phyloP scores from a whole-genome alignment of 2,797 vertebrate genomes.

The Leptoclinus maculatus region DNA sequence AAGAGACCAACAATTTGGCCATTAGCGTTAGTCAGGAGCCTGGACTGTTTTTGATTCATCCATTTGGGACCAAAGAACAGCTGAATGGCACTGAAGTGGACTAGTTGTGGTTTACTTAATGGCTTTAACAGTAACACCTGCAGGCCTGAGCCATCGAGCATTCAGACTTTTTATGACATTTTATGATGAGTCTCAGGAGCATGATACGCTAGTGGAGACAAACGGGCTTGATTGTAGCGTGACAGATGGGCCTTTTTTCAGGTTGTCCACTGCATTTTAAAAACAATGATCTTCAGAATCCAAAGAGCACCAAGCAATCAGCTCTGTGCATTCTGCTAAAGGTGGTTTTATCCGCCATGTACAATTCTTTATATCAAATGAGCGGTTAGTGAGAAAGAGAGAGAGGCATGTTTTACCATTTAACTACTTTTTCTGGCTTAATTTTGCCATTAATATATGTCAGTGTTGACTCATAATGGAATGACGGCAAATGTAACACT shows the following conservation, averaged over 20 bases:
- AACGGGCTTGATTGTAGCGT: not conserved
- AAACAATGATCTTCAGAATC: not conserved
- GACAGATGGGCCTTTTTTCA: slow-evolving; percentile 1
- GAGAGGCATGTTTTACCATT: not conserved
- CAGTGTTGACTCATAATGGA: not conserved
- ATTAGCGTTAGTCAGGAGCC: slow-evolving; percentile 19
- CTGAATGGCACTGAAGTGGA: slow-evolving; percentile 24
- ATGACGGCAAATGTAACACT: not conserved
- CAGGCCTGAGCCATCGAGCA: not conserved
- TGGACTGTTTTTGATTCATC: not conserved
- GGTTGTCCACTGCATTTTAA: not conserved
- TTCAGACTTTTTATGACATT: slow-evolving; percentile 8
- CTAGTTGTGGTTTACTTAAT: slow-evolving; percentile 39
- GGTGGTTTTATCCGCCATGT: not conserved
- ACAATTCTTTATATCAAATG: not conserved
- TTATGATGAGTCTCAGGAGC: slow-evolving; percentile 13
- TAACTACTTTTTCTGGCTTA: not conserved
- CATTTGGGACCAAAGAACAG: slow-evolving; percentile 9
- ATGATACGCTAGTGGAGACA: not conserved
- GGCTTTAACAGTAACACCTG: slow-evolving; percentile 38
- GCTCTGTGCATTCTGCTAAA: not conserved
- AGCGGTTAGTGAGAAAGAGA: not conserved
- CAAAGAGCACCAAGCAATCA: not conserved
- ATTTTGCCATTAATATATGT: not conserved
- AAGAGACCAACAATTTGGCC: not conserved